These are phyloP conservation scores for Plectropomus leopardus DNA, from an alignment of 2,113 vertebrate species.

Conservation along the genomic window DNA sequence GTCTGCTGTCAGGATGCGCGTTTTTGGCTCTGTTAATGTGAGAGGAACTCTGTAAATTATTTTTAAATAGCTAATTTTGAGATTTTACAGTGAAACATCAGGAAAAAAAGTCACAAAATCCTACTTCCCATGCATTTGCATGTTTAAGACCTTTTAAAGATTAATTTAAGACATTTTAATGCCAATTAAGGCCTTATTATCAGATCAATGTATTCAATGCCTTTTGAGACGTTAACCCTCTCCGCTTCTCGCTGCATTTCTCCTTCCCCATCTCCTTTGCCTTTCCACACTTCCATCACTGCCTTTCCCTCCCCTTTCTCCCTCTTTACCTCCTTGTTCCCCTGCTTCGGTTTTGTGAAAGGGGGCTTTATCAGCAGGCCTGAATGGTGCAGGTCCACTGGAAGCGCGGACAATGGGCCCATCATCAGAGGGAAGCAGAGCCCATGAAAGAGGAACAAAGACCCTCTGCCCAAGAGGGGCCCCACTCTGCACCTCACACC, in stretches of 20 bases:
- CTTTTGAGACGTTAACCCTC: too few species aligned
- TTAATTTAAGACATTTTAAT: too few species aligned
- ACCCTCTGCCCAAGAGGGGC: slow-evolving; percentile 69
- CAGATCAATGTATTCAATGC: too few species aligned
- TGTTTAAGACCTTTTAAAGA: too few species aligned
- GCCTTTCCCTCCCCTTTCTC: slow-evolving; percentile 57
- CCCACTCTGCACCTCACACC: slow-evolving; percentile 71
- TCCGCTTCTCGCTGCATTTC: slow-evolving; percentile 32
- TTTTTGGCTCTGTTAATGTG: too few species aligned
- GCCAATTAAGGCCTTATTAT: too few species aligned
- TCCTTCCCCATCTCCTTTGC: slow-evolving; percentile 51
- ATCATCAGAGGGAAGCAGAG: slow-evolving; percentile 82
- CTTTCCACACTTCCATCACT: slow-evolving; percentile 70
- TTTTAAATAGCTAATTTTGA: too few species aligned
- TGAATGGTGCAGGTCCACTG: slow-evolving; percentile 81
- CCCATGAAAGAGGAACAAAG: slow-evolving; percentile 81
- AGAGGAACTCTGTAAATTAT: too few species aligned
- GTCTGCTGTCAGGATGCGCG: too few species aligned
- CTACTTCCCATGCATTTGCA: too few species aligned
- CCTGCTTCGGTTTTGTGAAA: slow-evolving; percentile 72
- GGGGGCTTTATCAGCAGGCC: slow-evolving; percentile 76
- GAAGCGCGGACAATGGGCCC: slow-evolving; percentile 78
- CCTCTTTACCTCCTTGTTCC: slow-evolving; percentile 54
- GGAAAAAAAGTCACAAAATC: too few species aligned
- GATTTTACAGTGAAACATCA: too few species aligned